phyloP scores from a whole-genome alignment of 2,888 invertebrate genomes.

The Drosophila putrida region DNA sequence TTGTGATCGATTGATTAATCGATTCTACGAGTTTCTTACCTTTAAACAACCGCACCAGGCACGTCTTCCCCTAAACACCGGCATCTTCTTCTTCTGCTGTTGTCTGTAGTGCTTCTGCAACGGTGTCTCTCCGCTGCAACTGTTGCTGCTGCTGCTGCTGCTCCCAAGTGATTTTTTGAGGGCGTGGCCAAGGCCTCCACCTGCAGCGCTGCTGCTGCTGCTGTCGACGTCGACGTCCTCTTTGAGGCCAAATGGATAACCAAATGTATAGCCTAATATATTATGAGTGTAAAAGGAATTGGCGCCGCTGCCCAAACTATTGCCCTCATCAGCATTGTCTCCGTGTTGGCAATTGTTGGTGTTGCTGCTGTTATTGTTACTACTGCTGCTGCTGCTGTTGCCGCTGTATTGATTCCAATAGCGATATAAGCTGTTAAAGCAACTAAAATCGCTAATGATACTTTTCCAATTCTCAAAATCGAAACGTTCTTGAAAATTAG shows the following conservation, averaged over 20 bases:
- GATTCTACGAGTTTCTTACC: constrained; percentile 86
- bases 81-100: constrained; percentile 87
- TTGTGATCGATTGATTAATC: too few species aligned
- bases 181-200: constrained; percentile 19
- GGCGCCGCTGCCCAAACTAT: constrained; percentile 63
- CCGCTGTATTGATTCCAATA: constrained; percentile 78
- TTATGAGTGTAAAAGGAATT: constrained; percentile 84
- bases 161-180: constrained; percentile 34
- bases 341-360: constrained; percentile 22
- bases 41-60: constrained; percentile 93
- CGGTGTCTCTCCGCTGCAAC: constrained; percentile 81
- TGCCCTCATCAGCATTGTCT: constrained; percentile 62
- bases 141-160: constrained; percentile 14
- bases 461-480: constrained; percentile 89
- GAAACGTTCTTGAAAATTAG: constrained; percentile 84
- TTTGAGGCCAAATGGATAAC: constrained; percentile 79
- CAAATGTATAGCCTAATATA: constrained; percentile 84
- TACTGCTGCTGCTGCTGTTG: constrained; percentile 39
- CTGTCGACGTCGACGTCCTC: constrained; percentile 49
- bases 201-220: constrained; percentile 23
- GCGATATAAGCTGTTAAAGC: constrained; percentile 83
- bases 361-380: constrained; percentile 29
- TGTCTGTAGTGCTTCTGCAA: constrained; percentile 85
- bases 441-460: constrained; percentile 88
- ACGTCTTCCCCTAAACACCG: constrained; percentile 88